These are phyloP conservation scores for Ochropacha duplaris DNA, from an alignment of 2,888 invertebrate genomes.

Conservation along the genomic window DNA sequence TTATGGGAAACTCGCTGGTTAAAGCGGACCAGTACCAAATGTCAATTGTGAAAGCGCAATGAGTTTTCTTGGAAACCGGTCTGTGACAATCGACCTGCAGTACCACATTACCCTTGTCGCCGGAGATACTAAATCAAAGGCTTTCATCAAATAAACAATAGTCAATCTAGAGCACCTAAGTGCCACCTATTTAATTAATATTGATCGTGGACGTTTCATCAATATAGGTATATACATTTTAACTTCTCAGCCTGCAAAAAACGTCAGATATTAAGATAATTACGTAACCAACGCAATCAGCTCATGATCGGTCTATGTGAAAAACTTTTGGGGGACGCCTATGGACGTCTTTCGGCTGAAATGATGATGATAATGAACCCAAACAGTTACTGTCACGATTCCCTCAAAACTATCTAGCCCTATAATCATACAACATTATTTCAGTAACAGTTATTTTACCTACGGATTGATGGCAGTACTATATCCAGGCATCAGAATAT, in stretches of 20 bases:
- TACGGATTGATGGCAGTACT: slow-evolving; percentile 8
- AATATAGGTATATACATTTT: not conserved
- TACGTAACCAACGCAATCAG: not conserved
- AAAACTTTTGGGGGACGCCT: no score
- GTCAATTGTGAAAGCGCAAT: slow-evolving; percentile 60
- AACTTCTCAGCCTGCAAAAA: not conserved
- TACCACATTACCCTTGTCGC: slow-evolving; percentile 3
- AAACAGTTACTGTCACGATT: slow-evolving; percentile 20
- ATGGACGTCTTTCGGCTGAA: no score
- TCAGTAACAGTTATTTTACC: slow-evolving; percentile 19
- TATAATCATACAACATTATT: slow-evolving; percentile 22
- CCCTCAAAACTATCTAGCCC: slow-evolving; percentile 20
- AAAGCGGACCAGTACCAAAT: slow-evolving; percentile 24
- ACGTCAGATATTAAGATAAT: not conserved
- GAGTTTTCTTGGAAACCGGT: slow-evolving; percentile 64
- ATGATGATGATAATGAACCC: no score
- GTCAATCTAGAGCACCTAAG: not conserved
- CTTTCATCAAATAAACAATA: not conserved
- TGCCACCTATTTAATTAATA: not conserved
- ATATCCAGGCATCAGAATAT: not conserved
- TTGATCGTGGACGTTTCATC: not conserved
- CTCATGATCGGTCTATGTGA: no score
- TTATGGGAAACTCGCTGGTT: slow-evolving; percentile 45
- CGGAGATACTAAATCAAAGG: not conserved
- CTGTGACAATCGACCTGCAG: slow-evolving; percentile 7